A percentile compares a stretch with the other conserved stretches of the same genome.
Conservation (phyloP, 2,797 vertebrate species). For the Okamejei kenojei region DNA sequence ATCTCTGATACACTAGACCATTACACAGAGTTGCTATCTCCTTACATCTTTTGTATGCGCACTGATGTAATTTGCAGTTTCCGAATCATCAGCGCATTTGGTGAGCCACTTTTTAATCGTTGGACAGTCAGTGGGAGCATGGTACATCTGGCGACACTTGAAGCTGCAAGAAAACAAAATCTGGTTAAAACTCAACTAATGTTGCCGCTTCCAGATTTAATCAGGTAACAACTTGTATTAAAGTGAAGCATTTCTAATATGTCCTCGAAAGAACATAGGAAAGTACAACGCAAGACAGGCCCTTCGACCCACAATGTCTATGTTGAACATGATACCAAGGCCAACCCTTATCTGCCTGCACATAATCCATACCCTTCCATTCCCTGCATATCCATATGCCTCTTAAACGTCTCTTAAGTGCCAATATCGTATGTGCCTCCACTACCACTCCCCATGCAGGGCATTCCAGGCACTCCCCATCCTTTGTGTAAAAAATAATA, state of each 20-base stretch:
- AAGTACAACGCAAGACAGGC: too few species aligned
- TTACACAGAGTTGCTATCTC: conserved; percentile 34
- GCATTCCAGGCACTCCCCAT: too few species aligned
- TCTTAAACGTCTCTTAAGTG: too few species aligned
- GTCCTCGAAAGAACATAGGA: neutral
- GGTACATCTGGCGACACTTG: conserved; percentile 99
- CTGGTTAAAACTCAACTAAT: neutral
- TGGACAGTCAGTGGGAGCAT: conserved; percentile 92
- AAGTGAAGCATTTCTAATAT: neutral
- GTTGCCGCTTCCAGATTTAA: neutral
- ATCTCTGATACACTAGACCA: neutral
- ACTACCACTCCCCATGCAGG: too few species aligned
- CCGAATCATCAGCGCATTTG: conserved; percentile 96
- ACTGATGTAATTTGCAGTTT: conserved; percentile 99
- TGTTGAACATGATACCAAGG: too few species aligned
- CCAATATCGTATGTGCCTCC: too few species aligned
- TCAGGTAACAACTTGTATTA: neutral
- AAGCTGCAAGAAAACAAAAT: conserved; percentile 65
- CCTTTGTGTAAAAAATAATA: too few species aligned
- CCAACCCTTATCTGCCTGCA: too few species aligned
- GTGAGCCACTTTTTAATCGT: conserved; percentile 97
- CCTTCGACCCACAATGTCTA: too few species aligned
- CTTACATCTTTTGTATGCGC: conserved; percentile 99
- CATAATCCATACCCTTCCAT: too few species aligned
- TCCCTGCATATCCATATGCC: too few species aligned